These are phyloP conservation scores for Octodonta nipae DNA, from an alignment of 2,888 invertebrate genomes.

Conservation along the genomic window DNA sequence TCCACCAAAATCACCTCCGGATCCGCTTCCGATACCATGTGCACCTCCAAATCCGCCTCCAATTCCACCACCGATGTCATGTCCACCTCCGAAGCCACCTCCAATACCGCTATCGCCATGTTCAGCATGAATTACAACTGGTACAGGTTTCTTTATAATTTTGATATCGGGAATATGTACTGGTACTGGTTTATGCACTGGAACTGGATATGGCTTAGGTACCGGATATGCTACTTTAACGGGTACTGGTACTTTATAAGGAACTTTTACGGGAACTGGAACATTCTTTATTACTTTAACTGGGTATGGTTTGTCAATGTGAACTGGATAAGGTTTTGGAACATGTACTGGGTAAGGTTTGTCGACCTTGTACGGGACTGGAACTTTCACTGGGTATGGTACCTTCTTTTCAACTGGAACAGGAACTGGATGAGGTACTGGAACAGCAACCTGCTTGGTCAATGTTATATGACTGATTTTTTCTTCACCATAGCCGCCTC, in stretches of 20 bases:
- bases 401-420: constrained; percentile 56
- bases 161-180: constrained; percentile 38
- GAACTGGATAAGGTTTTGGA: constrained; percentile 50
- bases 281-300: constrained; percentile 37
- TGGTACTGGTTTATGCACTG: constrained; percentile 35
- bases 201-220: constrained; percentile 28
- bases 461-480: constrained; percentile 43
- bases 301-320: constrained; percentile 38
- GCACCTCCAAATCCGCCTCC: constrained; percentile 8
- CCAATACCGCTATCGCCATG: constrained; percentile 16
- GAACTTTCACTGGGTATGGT: constrained; percentile 42
- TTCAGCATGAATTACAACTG: constrained; percentile 29
- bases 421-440: constrained; percentile 41
- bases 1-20: constrained; percentile 11
- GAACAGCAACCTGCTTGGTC: constrained; percentile 47
- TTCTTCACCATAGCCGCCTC: constrained; percentile 25
- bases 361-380: constrained; percentile 41
- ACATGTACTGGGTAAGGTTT: constrained; percentile 51
- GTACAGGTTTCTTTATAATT: constrained; percentile 41
- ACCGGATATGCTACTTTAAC: constrained; percentile 26
- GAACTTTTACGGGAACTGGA: constrained; percentile 31
- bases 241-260: constrained; percentile 30
- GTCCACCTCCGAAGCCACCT: constrained; percentile 13
- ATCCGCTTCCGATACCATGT: constrained; percentile 10
- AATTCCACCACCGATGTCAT: constrained; percentile 8